Base-by-base conservation (phyloP, 2,888 invertebrate species). In the Drosophila meridiana region DNA sequence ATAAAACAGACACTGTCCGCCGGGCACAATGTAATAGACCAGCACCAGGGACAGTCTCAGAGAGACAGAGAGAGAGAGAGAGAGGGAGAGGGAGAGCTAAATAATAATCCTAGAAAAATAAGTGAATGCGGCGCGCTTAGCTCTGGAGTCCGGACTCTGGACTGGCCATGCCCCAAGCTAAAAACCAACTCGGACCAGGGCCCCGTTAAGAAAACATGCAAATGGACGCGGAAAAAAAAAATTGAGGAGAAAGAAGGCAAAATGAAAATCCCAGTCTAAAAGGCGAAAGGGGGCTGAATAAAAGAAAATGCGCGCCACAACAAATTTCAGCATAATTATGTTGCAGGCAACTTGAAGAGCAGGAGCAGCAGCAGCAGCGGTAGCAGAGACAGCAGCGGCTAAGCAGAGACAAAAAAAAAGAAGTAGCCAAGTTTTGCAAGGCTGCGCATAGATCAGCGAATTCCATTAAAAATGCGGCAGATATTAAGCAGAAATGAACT, bases 241-340 rank as follows among this genome's bases (percentile, higher is more conserved):
- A 56, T 2, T 32, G 26, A 38, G 36, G 34, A 48, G 61, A 32
- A 14, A 50, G 28, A 8, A 52, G 40, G 40, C 32, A 63, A 62
- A 65, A 77, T 43, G 50, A 68, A 74, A 78, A 68, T 63, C 72
- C 72, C 68, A 65, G 72, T 71, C 75, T 53, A 68, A 75, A 75
- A 66, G 68, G 59, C 65, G 66, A 69, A 71, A 56, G 38, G 40
- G 32, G 32, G 20, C 42, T 47, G 52, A 48, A 30, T 57, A 69
- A 66, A 67, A 55, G 56, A 68, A 69, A 83, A 76, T 86, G 80
- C 82, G 83, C 76, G 83, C 68, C 85, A 76, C 80, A 87, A 82
- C 83, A 83, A 83, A 87, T 88, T 88, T 88, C 80, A 85, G 88
- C 85, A 87, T 87, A 88, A 87, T 87, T 88, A 88, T 82, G 83